Percentiles rank a stretch among this genome's conserved stretches.
These are phyloP conservation scores for Climacteris rufus DNA, from an alignment of 2,113 vertebrate species.

Conservation along the genomic window DNA sequence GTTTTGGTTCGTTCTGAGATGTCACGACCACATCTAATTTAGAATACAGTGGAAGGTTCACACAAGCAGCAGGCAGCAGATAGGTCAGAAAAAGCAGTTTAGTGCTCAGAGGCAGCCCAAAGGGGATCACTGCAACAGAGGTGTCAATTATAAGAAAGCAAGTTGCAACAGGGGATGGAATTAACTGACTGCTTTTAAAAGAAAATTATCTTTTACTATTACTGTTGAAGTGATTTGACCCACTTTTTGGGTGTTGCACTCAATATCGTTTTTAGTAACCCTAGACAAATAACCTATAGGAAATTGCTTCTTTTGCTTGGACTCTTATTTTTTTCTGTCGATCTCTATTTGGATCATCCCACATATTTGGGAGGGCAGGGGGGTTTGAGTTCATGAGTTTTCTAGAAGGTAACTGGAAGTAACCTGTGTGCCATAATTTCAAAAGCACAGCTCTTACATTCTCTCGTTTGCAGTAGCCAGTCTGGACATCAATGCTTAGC, in stretches of 20 bases:
- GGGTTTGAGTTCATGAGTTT: background rate
- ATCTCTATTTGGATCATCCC: background rate
- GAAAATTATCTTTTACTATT: background rate
- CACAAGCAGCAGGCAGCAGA: background rate
- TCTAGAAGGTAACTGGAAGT: background rate
- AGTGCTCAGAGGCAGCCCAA: background rate
- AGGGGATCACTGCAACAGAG: background rate
- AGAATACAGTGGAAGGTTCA: background rate
- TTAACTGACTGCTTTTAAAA: background rate
- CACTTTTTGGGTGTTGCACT: background rate
- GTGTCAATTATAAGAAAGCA: background rate
- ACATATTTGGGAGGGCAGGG: accelerated
- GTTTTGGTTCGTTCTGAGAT: background rate
- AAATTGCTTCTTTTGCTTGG: background rate
- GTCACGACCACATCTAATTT: background rate
- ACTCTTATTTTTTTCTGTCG: background rate
- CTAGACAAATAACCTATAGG: background rate
- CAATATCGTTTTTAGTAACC: background rate
- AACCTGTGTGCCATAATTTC: background rate
- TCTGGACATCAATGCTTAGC: background rate
- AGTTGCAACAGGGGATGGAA: background rate
- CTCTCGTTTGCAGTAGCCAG: background rate
- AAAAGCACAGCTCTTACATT: background rate
- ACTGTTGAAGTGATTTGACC: background rate
- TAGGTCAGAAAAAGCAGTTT: background rate